Evolutionary conservation across 92 coral and sea anemone species (phyloP).

Genomic region (Heteractis magnifica): DNA sequence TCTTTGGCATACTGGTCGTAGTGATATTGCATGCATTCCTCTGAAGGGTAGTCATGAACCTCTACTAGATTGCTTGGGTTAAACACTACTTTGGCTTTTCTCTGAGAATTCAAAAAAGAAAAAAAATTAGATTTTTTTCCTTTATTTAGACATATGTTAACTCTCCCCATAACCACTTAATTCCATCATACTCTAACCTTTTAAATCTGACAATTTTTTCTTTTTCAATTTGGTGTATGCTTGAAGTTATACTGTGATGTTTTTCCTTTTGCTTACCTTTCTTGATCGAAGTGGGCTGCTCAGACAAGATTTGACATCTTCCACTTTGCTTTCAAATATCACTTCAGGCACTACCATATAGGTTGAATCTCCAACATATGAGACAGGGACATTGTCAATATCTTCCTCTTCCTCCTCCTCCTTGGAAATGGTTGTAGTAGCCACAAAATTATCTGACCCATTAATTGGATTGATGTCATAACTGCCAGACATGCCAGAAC

Average conservation of each 20-base stretch:
- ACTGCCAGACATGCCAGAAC: constrained; percentile 66
- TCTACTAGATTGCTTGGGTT: constrained; percentile 33
- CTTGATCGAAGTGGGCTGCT: constrained; percentile 43
- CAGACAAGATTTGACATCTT: constrained; percentile 61
- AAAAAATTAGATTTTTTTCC: not conserved
- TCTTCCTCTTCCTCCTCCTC: constrained; percentile 59
- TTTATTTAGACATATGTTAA: not conserved
- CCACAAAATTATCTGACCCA: constrained; percentile 25
- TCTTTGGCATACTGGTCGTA: constrained; percentile 52
- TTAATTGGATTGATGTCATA: constrained; percentile 63
- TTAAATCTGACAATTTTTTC: too few relatives aligned
- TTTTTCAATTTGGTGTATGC: not conserved
- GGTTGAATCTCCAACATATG: constrained; percentile 53
- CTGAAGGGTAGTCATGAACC: constrained; percentile 83
- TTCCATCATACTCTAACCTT: too few relatives aligned
- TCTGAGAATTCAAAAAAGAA: not conserved
- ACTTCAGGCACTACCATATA: constrained; percentile 58
- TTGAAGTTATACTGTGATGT: not conserved
- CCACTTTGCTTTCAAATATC: constrained; percentile 64
- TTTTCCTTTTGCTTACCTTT: constrained; percentile 23
- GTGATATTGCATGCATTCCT: constrained; percentile 40
- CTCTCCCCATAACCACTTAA: too few relatives aligned
- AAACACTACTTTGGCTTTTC: constrained; percentile 42
- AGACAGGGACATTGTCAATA: constrained; percentile 55
- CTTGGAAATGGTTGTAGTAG: not conserved